Evolutionary conservation across 2,113 vertebrate species (phyloP).

Genomic region (Microtus montanus): DNA sequence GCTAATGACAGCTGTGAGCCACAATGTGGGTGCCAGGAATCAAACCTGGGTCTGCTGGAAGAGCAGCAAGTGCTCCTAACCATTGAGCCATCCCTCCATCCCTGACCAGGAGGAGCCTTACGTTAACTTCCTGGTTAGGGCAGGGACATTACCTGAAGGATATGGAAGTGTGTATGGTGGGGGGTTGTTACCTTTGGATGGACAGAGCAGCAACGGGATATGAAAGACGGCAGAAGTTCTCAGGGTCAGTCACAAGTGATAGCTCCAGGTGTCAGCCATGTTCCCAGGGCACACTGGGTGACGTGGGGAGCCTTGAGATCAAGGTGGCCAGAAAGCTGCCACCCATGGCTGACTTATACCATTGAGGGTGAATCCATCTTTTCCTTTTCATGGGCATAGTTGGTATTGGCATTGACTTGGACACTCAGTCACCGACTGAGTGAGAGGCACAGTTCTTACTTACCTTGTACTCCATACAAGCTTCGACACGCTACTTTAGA

Average conservation of each 20-base stretch:
- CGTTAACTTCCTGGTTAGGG: too few species aligned
- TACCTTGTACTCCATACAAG: not conserved
- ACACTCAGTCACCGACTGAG: not conserved
- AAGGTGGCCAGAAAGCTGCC: not conserved
- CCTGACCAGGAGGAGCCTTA: too few species aligned
- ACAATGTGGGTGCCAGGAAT: too few species aligned
- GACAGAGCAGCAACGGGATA: too few species aligned
- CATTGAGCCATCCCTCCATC: too few species aligned
- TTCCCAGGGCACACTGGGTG: not conserved
- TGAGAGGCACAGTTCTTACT: not conserved
- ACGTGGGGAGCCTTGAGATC: not conserved
- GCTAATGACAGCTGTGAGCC: too few species aligned
- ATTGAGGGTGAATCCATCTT: not conserved
- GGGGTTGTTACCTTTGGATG: too few species aligned
- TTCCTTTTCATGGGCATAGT: not conserved
- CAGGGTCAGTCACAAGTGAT: not conserved
- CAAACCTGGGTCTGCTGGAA: too few species aligned
- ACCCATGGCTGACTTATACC: not conserved
- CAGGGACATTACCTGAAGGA: too few species aligned
- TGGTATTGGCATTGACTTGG: not conserved
- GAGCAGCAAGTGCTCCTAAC: too few species aligned
- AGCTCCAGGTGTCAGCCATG: not conserved
- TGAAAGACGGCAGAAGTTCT: not conserved
- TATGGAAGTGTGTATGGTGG: too few species aligned
- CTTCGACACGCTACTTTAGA: not conserved